A percentile compares a stretch with the other conserved stretches of the same genome.
phyloP scores from a whole-genome alignment of 1,140 invertebrate genomes.

The Lordiphosa clarofinis region DNA sequence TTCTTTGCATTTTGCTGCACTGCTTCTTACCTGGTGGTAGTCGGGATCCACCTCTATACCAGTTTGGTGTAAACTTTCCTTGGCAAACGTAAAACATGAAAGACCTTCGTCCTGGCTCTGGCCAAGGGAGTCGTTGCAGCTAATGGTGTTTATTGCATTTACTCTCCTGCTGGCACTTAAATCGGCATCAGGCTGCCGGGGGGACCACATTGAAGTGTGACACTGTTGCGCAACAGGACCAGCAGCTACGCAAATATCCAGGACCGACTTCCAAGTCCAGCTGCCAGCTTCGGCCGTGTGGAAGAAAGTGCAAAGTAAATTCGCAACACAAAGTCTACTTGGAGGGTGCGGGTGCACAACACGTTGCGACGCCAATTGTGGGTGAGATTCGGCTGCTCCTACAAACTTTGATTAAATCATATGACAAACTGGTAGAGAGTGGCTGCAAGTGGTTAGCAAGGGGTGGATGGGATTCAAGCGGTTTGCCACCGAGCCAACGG shows the following conservation, averaged over 20 bases:
- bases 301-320: slow-evolving; percentile 74
- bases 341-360: slow-evolving; percentile 22
- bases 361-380: slow-evolving; percentile 26
- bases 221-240: slow-evolving; percentile 35
- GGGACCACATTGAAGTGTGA: slow-evolving; percentile 26
- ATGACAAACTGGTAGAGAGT: slow-evolving; percentile 36
- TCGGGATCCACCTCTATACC: slow-evolving; percentile 25
- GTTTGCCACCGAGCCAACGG: slow-evolving; percentile 48
- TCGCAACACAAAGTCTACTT: slow-evolving; percentile 56
- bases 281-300: slow-evolving; percentile 33
- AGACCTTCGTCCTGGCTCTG: slow-evolving; percentile 20
- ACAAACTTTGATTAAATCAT: slow-evolving; percentile 75
- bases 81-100: slow-evolving; percentile 35
- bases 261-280: slow-evolving; percentile 30
- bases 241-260: slow-evolving; percentile 65
- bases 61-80: slow-evolving; percentile 36
- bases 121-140: slow-evolving; percentile 42
- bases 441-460: slow-evolving; percentile 10
- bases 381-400: slow-evolving; percentile 52
- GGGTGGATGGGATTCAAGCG: slow-evolving; percentile 46
- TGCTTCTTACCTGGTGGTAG: slow-evolving; percentile 28
- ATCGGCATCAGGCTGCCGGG: slow-evolving; percentile 41
- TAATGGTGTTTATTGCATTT: slow-evolving; percentile 78
- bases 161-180: slow-evolving; percentile 63
- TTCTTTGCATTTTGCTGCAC: slow-evolving; percentile 61